These are phyloP conservation scores for Gavialis gangeticus DNA, from an alignment of 2,113 vertebrate genomes.

Conservation along the genomic window DNA sequence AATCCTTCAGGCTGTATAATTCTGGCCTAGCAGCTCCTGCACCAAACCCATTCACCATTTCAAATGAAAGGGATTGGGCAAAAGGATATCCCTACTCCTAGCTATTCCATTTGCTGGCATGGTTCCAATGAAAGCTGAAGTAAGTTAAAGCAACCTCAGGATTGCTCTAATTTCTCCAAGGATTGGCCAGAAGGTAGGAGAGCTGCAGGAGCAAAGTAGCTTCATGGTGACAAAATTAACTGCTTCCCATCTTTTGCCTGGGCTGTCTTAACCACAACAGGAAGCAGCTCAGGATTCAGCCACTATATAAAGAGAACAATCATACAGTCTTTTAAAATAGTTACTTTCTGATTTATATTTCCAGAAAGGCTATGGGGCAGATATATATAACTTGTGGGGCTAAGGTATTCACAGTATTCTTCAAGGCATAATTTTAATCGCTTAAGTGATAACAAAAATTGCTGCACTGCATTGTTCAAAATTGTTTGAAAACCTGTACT, in stretches of 20 bases:
- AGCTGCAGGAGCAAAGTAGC: background rate
- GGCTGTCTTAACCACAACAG: background rate
- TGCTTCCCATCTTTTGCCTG: background rate
- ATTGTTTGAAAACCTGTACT: background rate
- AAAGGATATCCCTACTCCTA: background rate
- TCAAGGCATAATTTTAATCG: background rate
- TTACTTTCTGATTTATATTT: background rate
- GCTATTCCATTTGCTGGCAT: background rate
- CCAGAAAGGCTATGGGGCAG: background rate
- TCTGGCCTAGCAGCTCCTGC: background rate
- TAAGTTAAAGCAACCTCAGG: background rate
- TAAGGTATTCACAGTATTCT: background rate
- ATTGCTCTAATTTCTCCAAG: background rate
- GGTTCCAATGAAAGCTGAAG: background rate
- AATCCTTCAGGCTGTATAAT: background rate
- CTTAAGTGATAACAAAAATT: background rate
- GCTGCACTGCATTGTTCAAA: background rate
- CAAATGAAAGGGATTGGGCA: too few relatives aligned
- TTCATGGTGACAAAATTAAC: background rate
- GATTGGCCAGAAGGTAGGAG: background rate
- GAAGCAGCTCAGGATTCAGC: background rate
- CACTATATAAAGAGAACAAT: background rate
- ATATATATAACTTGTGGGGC: background rate
- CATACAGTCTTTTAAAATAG: background rate
- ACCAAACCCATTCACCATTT: background rate